These are phyloP conservation scores for Gastrophysa polygoni DNA, from an alignment of 2,888 invertebrate genomes.

Conservation along the genomic window DNA sequence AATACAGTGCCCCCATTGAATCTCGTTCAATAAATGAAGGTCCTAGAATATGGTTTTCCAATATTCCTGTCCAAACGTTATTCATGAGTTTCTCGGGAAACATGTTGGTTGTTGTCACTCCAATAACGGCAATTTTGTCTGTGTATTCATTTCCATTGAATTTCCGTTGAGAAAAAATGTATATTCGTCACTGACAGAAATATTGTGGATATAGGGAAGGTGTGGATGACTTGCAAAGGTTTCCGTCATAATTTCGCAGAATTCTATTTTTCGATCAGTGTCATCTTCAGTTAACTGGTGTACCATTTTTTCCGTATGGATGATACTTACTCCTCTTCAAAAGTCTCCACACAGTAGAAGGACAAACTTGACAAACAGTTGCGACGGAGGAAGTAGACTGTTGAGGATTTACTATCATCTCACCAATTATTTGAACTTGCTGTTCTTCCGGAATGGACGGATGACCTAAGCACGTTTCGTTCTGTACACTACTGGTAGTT, in stretches of 20 bases:
- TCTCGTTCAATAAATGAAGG: too few relatives aligned
- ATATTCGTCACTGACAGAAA: conserved; percentile 14
- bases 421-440: conserved; percentile 3
- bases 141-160: too few relatives aligned
- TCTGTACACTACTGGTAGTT: neutral
- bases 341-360: conserved; percentile 2
- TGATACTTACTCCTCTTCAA: neutral
- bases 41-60: too few relatives aligned
- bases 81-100: too few relatives aligned
- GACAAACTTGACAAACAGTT: neutral
- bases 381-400: conserved; percentile 1
- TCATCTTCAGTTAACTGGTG: neutral
- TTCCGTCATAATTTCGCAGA: conserved; percentile 2
- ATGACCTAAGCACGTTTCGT: neutral
- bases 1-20: too few relatives aligned
- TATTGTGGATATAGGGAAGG: neutral
- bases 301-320: neutral
- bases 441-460: neutral
- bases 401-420: neutral
- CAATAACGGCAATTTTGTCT: conserved; percentile 1
- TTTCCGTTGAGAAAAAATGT: conserved; percentile 15
- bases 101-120: too few relatives aligned
- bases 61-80: too few relatives aligned
- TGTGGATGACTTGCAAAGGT: neutral
- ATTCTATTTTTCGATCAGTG: neutral